Base-by-base conservation (phyloP, 2,113 vertebrate genomes). In the Pedetes capensis region DNA sequence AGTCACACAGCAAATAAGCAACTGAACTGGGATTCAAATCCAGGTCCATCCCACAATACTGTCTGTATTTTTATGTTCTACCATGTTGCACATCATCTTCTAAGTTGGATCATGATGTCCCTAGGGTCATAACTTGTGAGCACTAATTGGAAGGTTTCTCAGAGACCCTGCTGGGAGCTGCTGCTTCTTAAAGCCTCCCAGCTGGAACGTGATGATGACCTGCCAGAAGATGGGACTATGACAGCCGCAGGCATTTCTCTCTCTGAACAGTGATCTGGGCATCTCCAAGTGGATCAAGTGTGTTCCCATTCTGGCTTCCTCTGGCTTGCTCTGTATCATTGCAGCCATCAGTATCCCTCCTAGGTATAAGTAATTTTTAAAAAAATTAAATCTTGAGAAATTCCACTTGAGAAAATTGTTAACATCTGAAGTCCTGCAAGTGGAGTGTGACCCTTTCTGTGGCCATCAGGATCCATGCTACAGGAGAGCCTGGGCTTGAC, bases 121-220 rank as follows among this genome's bases (percentile, higher is more conserved):
- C 79, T 96, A 89, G 71, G 66, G 66, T 55, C 39, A 3, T 53
- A 82, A 63, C n/a, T 87, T 87, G 85, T 87, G 64, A 91, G 27
- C 55, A 75, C 64, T 34, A 22, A 47, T 34, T 75, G 51, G 44
- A 91, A 83, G 74, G 4, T 29, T 96, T 72, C 51, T 88, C 44
- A 44, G 69, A 93, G 59, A 86, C 14, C 63, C 51, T 42, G 9
- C 37, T n/a, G 59, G 34, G 51, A 63, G 44, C 7, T 72, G 39
- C 12, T 86, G 63, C 25, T 78, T 89, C 27, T 72, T 61, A 37
- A 72, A 64, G 75, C 42, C 59, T 32, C 76, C 32, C 9, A 63
- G 6, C 22, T 37, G 69, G 20, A 57, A 75, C 22, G 27, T n/a
- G 39, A 55, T n/a, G 57, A 44, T 27, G 8, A 44, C 32, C 13